Percentiles rank a stretch among this genome's conserved stretches.
phyloP scores from a whole-genome alignment of 2,113 vertebrate genomes.

The Rattus rattus region DNA sequence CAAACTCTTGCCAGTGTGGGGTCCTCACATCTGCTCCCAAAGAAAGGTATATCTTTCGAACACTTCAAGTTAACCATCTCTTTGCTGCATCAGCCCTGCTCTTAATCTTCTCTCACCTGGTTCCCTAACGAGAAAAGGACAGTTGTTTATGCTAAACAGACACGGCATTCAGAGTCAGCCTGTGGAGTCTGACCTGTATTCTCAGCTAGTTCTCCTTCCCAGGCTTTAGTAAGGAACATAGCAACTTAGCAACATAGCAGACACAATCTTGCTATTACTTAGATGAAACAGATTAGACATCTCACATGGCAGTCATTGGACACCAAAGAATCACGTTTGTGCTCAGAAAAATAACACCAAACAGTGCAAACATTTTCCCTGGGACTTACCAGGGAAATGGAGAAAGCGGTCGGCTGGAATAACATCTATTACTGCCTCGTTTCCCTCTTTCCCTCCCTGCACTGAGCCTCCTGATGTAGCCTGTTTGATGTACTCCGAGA shows the following conservation, averaged over 20 bases:
- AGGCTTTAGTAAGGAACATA: neutral
- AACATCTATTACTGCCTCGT: neutral
- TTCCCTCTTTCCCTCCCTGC: neutral
- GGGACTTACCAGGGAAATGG: neutral
- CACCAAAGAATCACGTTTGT: neutral
- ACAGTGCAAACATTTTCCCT: neutral
- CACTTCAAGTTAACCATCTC: neutral
- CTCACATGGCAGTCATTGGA: no score
- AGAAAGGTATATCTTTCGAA: neutral
- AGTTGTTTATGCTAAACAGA: neutral
- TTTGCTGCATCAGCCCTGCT: rapidly evolving
- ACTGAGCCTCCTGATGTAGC: neutral
- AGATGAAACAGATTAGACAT: no score
- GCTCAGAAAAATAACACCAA: neutral
- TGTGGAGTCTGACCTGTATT: neutral
- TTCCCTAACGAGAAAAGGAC: neutral
- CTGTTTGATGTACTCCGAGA: no score
- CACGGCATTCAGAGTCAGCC: rapidly evolving
- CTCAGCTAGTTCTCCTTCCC: neutral
- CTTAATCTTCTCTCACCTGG: no score
- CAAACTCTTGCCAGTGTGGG: constrained; percentile 51
- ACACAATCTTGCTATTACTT: no score
- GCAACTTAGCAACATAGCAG: no score
- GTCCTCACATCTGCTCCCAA: constrained; percentile 64
- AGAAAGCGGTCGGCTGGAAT: neutral